phyloP scores from a whole-genome alignment of 2,113 vertebrate species.

The Microcebus jonahi region DNA sequence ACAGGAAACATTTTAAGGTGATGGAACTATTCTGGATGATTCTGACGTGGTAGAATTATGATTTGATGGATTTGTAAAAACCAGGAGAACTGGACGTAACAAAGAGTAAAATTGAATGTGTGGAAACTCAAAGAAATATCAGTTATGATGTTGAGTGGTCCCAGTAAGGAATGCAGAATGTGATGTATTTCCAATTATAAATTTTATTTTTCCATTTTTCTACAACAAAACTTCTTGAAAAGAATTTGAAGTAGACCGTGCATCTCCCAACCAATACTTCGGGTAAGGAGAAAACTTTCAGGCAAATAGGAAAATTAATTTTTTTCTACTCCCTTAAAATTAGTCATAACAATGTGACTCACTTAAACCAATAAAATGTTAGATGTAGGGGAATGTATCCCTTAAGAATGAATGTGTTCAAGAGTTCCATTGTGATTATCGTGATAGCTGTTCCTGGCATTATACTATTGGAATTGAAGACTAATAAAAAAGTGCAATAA shows the following conservation, averaged over 20 bases:
- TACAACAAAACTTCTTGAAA: neutral
- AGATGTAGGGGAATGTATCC: neutral
- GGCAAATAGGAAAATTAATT: neutral
- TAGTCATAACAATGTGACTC: neutral
- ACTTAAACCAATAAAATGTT: neutral
- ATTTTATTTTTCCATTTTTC: neutral
- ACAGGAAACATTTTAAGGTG: neutral
- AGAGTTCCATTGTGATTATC: neutral
- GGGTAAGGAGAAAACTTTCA: neutral
- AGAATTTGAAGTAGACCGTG: neutral
- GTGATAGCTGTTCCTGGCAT: neutral
- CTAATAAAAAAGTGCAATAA: neutral
- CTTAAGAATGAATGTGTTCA: neutral
- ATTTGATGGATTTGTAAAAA: neutral
- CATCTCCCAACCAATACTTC: neutral
- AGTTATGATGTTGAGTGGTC: neutral
- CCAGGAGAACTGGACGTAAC: neutral
- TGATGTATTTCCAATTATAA: neutral
- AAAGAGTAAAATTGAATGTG: neutral
- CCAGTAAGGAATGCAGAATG: neutral
- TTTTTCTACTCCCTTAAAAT: neutral
- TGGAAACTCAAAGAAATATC: neutral
- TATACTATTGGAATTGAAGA: neutral
- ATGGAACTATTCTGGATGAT: neutral
- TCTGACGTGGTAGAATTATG: neutral